These are phyloP conservation scores for Lepus timidus DNA, from an alignment of 2,113 vertebrate genomes.

Conservation along the genomic window DNA sequence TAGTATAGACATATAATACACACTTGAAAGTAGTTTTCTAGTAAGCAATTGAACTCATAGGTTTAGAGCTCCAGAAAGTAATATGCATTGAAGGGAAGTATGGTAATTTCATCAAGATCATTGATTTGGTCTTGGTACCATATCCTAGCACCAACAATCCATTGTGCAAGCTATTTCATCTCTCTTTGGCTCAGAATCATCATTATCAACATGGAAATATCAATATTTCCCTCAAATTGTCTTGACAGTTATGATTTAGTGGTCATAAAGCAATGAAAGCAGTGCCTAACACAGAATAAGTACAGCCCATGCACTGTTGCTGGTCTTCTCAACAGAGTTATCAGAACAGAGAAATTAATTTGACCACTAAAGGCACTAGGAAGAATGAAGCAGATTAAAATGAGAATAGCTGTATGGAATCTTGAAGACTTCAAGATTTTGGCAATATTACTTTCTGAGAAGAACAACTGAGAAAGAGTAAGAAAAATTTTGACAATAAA, in stretches of 20 bases:
- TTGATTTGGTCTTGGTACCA: not conserved
- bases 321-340: not conserved
- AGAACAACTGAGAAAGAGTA: not conserved
- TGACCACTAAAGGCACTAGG: not conserved
- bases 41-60: not conserved
- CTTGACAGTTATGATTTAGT: not conserved
- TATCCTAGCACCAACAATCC: not conserved
- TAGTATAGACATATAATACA: not conserved
- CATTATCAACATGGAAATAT: not conserved
- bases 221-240: not conserved
- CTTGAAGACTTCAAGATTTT: not conserved
- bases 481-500: not conserved
- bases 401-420: not conserved
- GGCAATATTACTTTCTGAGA: not conserved
- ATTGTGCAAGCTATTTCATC: fast-evolving
- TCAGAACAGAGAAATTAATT: not conserved
- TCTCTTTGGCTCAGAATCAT: not conserved
- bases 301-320: not conserved
- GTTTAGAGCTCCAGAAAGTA: not conserved
- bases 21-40: not conserved
- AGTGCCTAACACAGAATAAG: not conserved
- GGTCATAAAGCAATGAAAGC: not conserved
- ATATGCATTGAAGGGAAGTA: not conserved
- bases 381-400: not conserved
- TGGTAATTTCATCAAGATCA: fast-evolving